Evolutionary conservation across 2,797 vertebrate species (phyloP).

Genomic region (Notamacropus eugenii): DNA sequence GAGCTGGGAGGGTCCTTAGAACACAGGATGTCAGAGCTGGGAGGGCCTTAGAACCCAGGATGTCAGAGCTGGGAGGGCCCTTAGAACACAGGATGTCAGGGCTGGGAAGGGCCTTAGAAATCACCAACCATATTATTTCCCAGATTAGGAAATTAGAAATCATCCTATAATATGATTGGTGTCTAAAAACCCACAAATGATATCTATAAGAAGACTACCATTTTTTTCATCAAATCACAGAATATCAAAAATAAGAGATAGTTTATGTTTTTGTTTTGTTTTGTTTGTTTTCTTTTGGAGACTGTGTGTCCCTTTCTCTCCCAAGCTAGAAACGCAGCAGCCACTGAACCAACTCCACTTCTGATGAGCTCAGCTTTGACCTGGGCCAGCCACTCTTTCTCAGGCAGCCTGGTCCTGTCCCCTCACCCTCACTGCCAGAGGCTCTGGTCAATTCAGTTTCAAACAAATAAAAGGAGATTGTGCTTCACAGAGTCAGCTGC

Average conservation of each 20-base stretch:
- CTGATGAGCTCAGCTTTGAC: neutral
- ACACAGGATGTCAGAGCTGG: too few species aligned
- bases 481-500: neutral
- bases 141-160: fast-evolving
- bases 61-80: too few species aligned
- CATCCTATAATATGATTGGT: neutral
- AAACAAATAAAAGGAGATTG: neutral
- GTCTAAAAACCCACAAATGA: neutral
- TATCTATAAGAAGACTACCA: neutral
- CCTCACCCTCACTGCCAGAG: neutral
- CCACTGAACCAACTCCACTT: neutral
- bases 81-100: too few species aligned
- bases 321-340: neutral
- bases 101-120: neutral
- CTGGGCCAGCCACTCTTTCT: neutral
- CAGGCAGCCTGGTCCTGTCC: neutral
- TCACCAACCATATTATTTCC: neutral
- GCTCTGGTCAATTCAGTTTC: neutral
- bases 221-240: neutral
- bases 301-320: neutral
- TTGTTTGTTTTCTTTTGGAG: neutral
- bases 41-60: too few species aligned
- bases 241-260: neutral
- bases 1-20: too few species aligned
- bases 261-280: neutral